Conservation (phyloP, 2,888 invertebrate species). For the Synanthedon vespiformis region DNA sequence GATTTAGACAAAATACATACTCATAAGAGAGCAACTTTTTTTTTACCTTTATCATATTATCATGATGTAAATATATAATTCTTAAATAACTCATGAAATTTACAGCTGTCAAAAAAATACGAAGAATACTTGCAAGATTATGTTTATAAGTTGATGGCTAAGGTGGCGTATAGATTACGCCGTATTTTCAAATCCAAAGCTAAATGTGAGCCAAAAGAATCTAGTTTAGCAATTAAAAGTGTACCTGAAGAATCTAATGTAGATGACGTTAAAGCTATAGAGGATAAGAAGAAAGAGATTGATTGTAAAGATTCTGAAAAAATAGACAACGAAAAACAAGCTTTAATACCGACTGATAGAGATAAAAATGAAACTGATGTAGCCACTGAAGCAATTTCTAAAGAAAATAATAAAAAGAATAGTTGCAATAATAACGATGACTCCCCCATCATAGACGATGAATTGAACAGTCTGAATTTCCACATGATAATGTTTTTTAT, state of each 20-base stretch:
- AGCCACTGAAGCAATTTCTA: constrained; percentile 1
- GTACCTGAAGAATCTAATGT: constrained; percentile 3
- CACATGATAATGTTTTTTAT: constrained; percentile 80
- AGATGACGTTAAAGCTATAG: constrained; percentile 13
- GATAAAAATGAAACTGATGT: neutral
- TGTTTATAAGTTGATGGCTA: constrained; percentile 58
- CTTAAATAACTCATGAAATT: constrained; percentile 9
- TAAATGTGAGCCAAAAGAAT: constrained; percentile 12
- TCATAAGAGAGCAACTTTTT: too few species aligned
- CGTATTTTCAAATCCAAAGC: constrained; percentile 26
- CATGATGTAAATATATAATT: neutral
- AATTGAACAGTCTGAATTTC: constrained; percentile 73
- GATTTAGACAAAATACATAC: too few species aligned
- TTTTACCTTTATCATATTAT: too few species aligned
- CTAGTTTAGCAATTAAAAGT: constrained; percentile 2
- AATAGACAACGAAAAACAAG: neutral
- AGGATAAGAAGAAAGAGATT: constrained; percentile 6
- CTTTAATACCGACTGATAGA: neutral
- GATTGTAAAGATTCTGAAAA: neutral
- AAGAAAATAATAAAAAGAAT: constrained; percentile 2
- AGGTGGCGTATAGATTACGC: constrained; percentile 40
- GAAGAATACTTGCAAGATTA: constrained; percentile 80
- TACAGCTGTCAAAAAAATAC: constrained; percentile 79
- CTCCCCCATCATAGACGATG: constrained; percentile 10
- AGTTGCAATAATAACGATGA: constrained; percentile 1